phyloP scores from a whole-genome alignment of 2,113 vertebrate species.

The Connochaetes taurinus region DNA sequence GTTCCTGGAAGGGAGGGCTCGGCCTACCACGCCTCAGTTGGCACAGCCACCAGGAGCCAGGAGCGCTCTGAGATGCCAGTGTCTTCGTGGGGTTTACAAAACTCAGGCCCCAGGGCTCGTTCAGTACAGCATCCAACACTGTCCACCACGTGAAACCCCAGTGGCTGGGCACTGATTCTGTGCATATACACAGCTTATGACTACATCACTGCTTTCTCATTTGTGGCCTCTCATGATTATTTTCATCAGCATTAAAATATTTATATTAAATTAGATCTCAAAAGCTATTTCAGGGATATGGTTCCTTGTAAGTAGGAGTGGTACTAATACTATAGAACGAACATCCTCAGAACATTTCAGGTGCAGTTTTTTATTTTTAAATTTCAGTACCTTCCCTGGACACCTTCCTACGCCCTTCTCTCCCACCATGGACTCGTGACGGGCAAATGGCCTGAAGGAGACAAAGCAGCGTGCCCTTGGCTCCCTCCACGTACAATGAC shows the following conservation, averaged over 20 bases:
- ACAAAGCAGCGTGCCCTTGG: background rate
- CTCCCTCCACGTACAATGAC: accelerated
- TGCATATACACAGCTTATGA: constrained; percentile 67
- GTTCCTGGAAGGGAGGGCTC: constrained; percentile 77
- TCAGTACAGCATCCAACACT: constrained; percentile 53
- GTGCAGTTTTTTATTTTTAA: background rate
- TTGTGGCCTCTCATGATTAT: constrained; percentile 77
- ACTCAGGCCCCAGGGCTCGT: constrained; percentile 70
- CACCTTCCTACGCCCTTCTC: background rate
- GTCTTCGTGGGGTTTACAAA: constrained; percentile 74
- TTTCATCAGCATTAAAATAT: constrained; percentile 80
- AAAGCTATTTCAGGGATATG: constrained; percentile 67
- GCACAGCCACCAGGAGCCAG: constrained; percentile 74
- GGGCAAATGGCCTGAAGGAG: constrained; percentile 14
- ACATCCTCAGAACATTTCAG: constrained; percentile 8
- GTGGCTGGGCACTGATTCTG: constrained; percentile 62
- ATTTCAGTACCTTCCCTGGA: background rate
- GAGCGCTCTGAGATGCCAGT: constrained; percentile 72
- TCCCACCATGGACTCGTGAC: background rate
- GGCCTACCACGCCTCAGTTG: constrained; percentile 74
- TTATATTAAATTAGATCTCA: constrained; percentile 77
- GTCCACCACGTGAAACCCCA: constrained; percentile 59
- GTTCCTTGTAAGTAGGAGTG: background rate
- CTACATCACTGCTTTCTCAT: constrained; percentile 71
- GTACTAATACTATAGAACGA: constrained; percentile 42